Evolutionary conservation across 2,113 vertebrate genomes (phyloP).

Genomic region (Caloenas nicobarica): DNA sequence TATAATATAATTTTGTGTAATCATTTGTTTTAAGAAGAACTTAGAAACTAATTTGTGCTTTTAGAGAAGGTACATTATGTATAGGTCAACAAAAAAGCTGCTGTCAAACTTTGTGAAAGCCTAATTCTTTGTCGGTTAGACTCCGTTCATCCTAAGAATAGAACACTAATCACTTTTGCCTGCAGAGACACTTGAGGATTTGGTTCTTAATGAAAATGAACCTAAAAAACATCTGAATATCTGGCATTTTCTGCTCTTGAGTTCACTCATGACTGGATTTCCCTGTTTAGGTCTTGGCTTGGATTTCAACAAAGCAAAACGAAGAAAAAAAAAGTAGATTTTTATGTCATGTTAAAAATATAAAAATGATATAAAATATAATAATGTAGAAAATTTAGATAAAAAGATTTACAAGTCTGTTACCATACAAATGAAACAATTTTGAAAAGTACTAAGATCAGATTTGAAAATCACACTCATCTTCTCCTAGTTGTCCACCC

Average conservation of each 20-base stretch:
- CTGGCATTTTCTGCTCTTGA: conserved; percentile 26
- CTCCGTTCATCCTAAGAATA: conserved; percentile 63
- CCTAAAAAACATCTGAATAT: conserved; percentile 35
- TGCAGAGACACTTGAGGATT: conserved; percentile 56
- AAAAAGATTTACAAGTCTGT: neutral
- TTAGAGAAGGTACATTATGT: neutral
- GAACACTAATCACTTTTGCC: conserved; percentile 67
- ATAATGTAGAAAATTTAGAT: neutral
- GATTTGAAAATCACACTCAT: neutral
- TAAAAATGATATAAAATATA: neutral
- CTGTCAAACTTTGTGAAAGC: conserved; percentile 43
- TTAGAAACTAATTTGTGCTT: neutral
- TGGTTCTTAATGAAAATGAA: conserved; percentile 65
- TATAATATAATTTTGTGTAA: neutral
- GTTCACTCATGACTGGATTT: conserved; percentile 55
- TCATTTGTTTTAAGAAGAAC: neutral
- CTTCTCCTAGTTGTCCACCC: neutral
- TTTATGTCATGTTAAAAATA: conserved; percentile 22
- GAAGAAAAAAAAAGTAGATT: neutral
- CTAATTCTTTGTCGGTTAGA: conserved; percentile 54
- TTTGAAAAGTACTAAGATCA: neutral
- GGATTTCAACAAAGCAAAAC: neutral
- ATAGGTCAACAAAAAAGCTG: conserved; percentile 50
- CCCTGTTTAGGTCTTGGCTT: conserved; percentile 40
- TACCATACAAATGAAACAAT: neutral